Base-by-base conservation (phyloP, 2,888 invertebrate genomes). In the Cyaniris semiargus region DNA sequence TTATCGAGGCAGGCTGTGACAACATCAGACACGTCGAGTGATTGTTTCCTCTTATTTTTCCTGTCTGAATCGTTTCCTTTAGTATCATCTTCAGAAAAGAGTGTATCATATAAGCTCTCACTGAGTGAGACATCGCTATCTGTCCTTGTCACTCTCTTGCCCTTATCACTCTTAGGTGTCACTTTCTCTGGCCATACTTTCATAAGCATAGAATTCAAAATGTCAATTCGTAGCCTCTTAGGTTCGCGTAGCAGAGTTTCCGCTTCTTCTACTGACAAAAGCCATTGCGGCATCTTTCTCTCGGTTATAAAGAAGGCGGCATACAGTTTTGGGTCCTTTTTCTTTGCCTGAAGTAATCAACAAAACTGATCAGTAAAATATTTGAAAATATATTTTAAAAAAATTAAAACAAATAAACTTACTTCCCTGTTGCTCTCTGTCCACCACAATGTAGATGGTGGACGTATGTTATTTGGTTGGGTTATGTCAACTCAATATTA, bases 251-350 rank as follows among this genome's bases (percentile, higher is more conserved):
- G 87, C 8, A 97, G 91, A 76, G 91, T 91, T 83, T 96, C 96
- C 0, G 97, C 97, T 90, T 97, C 97, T n/a, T 94, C 93, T 0
- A 97, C 95, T 0, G 97, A 97, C 72, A 94, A 90, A 56, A 95
- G 93, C 97, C 98, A 98, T 77, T 95, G 94, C 3, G 90, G 83
- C 81, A 93, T 90, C 80, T 95, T 92, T 80, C 94, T 90, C 66
- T 95, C 92, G n/a, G 95, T 94, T 23, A 95, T 86, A 72, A 92
- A 88, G 82, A 94, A 95, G 7, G 95, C 95, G 56, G 94, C 90
- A 80, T 92, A 93, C 70, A 93, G 86, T 84, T 89, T 94, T 0
- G 94, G 90, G 78, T 95, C 94, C 80, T 92, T 95, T 83, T 94
- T 95, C 86, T 94, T 95, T 48, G 89, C 86, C 95, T 95, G 84